Evolutionary conservation across 2,797 vertebrate genomes (phyloP), one percentile per base, ranked within the genome.

Genomic region (Darevskia nairensis): DNA sequence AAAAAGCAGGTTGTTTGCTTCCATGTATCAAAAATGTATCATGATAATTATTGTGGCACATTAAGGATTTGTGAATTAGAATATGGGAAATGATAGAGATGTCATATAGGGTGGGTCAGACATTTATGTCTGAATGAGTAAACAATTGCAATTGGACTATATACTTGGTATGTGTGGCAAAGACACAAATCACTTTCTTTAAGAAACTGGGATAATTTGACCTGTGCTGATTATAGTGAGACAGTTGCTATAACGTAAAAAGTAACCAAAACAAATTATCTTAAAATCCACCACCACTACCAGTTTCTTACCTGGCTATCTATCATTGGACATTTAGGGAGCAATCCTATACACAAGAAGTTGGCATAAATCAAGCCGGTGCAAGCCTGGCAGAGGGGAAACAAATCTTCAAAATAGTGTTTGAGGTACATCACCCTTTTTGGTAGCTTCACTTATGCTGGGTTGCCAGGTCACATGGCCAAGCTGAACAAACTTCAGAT

Each of bases 1-100:
- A 87, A 93, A 93, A 94, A 81, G 74, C 91, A 35, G 87, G 91
- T 92, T 59, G 92, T 92, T 91, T 90, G 89, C 80, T 81, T 93
- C 92, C 87, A 55, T 55, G 1, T 15, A 55, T 55, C 13, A 55
- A 4, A 55, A 55, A 55, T 55, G 13, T 55, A 55, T 55, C 41
- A 35, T 82, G 35, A 84, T 55, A 32, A 29, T 8, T 46, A 11
- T 27, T 25, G 17, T 44, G 39, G 23, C 8, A 9, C 29, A 13
- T 23, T 80, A 69, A 79, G 46, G 32, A 69, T 11, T 59, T 41
- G 21, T 19, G 59, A n/a, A 86, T 69, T 71, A 29, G 72, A 82
- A 64, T 44, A n/a, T n/a, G 2, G n/a, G 81, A 81, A 75, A 61
- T 15, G 35, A 27, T 8, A 61, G 75, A 13, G 17, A 44, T 21